These are phyloP conservation scores for Diuraphis noxia DNA, from an alignment of 1,140 invertebrate genomes.

Conservation along the genomic window DNA sequence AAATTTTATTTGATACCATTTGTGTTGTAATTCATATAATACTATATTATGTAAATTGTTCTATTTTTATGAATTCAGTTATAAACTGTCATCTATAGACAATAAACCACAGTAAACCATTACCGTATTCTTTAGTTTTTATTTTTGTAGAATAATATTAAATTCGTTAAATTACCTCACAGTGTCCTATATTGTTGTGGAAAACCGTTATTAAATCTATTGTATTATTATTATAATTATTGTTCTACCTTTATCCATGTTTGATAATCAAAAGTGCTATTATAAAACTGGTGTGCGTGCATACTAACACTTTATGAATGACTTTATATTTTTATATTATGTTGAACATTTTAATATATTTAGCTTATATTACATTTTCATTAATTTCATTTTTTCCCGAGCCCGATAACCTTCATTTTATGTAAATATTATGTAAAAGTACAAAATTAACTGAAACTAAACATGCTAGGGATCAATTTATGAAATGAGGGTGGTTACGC, in stretches of 20 bases:
- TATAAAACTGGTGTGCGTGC: background rate
- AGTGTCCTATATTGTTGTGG: background rate
- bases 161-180: background rate
- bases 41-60: background rate
- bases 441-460: conserved; percentile 15
- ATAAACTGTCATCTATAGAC: background rate
- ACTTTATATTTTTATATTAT: conserved; percentile 1
- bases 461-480: conserved; percentile 18
- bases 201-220: background rate
- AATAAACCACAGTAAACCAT: background rate
- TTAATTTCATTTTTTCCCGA: background rate
- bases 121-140: background rate
- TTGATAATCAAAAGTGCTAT: background rate
- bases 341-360: background rate
- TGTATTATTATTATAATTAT: conserved; percentile 25
- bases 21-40: background rate
- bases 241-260: background rate
- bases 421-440: conserved; percentile 2
- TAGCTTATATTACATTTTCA: background rate
- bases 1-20: background rate
- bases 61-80: background rate
- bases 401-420: background rate
- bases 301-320: background rate
- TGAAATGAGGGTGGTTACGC: background rate
- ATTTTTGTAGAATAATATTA: background rate